Percentiles rank a stretch among this genome's conserved stretches.
Evolutionary conservation across 2,797 vertebrate species (phyloP).

Genomic region (Crypturellus tataupa): DNA sequence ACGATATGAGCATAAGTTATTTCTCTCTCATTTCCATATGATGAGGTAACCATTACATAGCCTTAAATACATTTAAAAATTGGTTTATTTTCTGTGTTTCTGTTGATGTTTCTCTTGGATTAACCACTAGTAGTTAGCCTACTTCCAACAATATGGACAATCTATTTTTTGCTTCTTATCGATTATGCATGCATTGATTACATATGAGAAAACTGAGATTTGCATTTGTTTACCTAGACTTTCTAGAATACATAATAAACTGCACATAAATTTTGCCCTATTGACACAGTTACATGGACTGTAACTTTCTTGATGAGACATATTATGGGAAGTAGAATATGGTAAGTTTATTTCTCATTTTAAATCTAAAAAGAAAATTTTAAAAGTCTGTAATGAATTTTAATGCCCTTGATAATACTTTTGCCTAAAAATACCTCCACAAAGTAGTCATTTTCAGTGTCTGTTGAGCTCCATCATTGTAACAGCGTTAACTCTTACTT

Average conservation of each 20-base stretch:
- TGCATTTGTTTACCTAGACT: neutral
- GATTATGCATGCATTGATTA: fast-evolving
- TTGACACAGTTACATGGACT: neutral
- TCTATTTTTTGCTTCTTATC: neutral
- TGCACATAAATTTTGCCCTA: neutral
- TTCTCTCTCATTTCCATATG: neutral
- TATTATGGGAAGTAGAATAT: neutral
- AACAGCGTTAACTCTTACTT: neutral
- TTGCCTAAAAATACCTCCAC: neutral
- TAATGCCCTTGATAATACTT: neutral
- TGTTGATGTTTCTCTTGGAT: neutral
- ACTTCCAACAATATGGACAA: neutral
- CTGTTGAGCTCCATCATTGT: neutral
- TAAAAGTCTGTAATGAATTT: neutral
- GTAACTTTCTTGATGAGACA: neutral
- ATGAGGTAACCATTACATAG: neutral
- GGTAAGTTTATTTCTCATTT: neutral
- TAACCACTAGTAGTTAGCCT: neutral
- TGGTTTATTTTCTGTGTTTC: neutral
- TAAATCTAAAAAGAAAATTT: neutral
- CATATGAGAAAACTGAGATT: fast-evolving
- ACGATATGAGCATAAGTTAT: neutral
- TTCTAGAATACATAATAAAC: neutral
- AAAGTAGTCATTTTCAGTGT: neutral
- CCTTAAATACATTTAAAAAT: neutral